Percentiles rank a stretch among this genome's conserved stretches.
phyloP scores from a whole-genome alignment of 1,140 invertebrate genomes.

The Meloidogyne exigua region DNA sequence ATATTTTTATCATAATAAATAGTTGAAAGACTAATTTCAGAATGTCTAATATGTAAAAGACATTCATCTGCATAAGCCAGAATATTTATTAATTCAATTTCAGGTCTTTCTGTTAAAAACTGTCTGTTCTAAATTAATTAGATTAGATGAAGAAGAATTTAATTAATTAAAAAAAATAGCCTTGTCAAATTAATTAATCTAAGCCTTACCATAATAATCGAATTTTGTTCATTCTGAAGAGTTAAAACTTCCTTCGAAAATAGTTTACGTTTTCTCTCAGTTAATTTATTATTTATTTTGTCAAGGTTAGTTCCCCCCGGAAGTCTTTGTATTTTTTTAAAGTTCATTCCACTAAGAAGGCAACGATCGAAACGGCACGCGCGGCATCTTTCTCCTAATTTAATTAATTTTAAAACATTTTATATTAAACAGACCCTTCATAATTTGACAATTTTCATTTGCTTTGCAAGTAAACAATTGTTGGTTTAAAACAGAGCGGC shows the following conservation, averaged over 20 bases:
- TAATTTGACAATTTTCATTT: neutral
- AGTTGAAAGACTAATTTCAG: neutral
- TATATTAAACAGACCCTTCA: neutral
- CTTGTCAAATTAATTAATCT: too few species aligned
- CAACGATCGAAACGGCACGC: conserved; percentile 12
- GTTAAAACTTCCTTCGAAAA: neutral
- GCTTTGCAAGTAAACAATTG: neutral
- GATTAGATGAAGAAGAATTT: too few species aligned
- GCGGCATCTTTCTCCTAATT: conserved; percentile 10
- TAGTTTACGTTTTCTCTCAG: neutral
- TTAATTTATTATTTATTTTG: neutral
- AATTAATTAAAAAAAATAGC: too few species aligned
- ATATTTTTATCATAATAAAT: neutral
- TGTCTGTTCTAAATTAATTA: too few species aligned
- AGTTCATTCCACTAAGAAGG: conserved; percentile 10
- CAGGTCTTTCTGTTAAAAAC: neutral
- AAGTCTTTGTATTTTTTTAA: neutral
- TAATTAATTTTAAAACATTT: neutral
- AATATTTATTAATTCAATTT: neutral
- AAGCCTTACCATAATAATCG: too few species aligned
- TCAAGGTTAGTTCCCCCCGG: neutral
- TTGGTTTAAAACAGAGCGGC: conserved; percentile 8
- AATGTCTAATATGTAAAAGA: neutral
- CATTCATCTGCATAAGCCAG: neutral
- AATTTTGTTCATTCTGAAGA: too few species aligned